Percentiles rank a stretch among this genome's conserved stretches.
Evolutionary conservation across 1,140 invertebrate species (phyloP).

Genomic region (Bombus pyrosoma): DNA sequence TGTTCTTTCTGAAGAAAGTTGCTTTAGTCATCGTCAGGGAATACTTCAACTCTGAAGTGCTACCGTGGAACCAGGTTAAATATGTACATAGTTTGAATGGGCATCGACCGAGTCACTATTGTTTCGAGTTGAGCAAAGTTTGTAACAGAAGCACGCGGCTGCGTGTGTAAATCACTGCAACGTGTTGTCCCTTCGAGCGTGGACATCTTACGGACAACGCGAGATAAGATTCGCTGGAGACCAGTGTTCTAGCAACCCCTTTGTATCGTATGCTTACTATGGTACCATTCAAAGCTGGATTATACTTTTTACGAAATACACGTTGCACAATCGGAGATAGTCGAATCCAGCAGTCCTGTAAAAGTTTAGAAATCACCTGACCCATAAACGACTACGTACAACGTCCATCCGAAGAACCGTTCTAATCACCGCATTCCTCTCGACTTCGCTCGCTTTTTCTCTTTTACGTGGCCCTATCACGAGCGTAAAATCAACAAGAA

Average conservation of each 20-base stretch:
- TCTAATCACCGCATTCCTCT: neutral
- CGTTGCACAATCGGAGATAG: neutral
- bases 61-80: neutral
- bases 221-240: no score
- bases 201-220: neutral
- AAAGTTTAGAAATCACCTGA: neutral
- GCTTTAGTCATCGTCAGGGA: neutral
- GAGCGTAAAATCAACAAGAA: constrained; percentile 8
- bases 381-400: neutral
- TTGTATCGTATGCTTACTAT: neutral
- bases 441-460: neutral
- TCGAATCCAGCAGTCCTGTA: neutral
- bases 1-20: neutral
- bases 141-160: no score
- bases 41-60: neutral
- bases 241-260: no score
- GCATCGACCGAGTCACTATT: no score
- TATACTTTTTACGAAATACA: neutral
- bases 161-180: constrained; percentile 24
- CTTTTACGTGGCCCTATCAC: neutral
- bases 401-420: neutral
- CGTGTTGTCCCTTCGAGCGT: neutral
- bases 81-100: neutral
- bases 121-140: neutral
- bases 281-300: neutral